Percentiles rank a stretch among this genome's conserved stretches.
Conservation (phyloP, 2,113 vertebrate species). For the Corythoichthys haematopterus region DNA sequence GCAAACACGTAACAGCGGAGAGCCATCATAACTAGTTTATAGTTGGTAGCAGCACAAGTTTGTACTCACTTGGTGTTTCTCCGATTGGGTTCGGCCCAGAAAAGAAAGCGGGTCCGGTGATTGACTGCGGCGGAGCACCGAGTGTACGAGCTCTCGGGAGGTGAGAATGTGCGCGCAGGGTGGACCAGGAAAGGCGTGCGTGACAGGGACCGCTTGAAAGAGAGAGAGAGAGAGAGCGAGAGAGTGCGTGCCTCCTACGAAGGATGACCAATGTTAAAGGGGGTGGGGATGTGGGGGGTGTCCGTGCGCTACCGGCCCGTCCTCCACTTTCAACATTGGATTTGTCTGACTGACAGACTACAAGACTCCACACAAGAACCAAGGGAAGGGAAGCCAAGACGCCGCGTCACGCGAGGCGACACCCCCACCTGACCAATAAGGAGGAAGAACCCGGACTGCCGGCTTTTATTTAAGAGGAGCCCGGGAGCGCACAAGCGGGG, state of each 20-base stretch:
- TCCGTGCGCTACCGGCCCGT: slow-evolving; percentile 42
- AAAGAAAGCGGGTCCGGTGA: slow-evolving; percentile 45
- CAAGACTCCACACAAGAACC: slow-evolving; percentile 53
- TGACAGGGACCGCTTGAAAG: slow-evolving; percentile 6
- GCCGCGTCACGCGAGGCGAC: slow-evolving; percentile 67
- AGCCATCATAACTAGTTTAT: background rate
- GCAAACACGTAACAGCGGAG: background rate
- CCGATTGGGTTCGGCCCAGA: slow-evolving; percentile 39
- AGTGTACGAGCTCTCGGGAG: slow-evolving; percentile 25
- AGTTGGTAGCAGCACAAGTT: background rate
- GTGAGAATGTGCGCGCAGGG: slow-evolving; percentile 9
- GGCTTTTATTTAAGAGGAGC: slow-evolving; percentile 60
- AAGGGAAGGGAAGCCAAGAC: slow-evolving; percentile 67
- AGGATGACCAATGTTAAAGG: slow-evolving; percentile 33
- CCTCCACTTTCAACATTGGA: slow-evolving; percentile 18
- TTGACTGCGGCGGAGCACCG: slow-evolving; percentile 47
- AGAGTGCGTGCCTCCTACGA: slow-evolving; percentile 47
- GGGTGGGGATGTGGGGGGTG: slow-evolving; percentile 42
- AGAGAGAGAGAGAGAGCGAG: slow-evolving; percentile 11
- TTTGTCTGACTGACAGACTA: slow-evolving; percentile 22
- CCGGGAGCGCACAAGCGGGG: slow-evolving; percentile 18
- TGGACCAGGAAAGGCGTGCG: background rate
- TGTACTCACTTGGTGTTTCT: slow-evolving; percentile 44
- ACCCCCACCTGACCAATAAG: slow-evolving; percentile 68
- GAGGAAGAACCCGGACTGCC: slow-evolving; percentile 42